Base-by-base conservation (phyloP, 2,888 invertebrate genomes). In the Azorinus chamasolen region DNA sequence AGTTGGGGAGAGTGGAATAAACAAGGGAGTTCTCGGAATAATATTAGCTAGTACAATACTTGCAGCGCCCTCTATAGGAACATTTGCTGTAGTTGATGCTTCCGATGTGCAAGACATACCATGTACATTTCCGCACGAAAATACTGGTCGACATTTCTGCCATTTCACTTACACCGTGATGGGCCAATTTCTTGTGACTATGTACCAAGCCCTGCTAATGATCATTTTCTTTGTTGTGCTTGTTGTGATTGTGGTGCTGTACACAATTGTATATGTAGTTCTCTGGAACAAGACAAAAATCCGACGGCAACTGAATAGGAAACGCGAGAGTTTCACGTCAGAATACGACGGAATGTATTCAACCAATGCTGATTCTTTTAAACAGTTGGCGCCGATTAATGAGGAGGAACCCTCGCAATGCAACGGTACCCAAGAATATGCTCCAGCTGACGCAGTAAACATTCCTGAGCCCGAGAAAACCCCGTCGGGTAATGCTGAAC, bases 81-180 rank as follows among this genome's bases (percentile, higher is more conserved):
- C 83, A 43, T 89, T 89, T 61, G 84, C 88, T 14, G 87, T 85
- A n/a, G 84, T 87, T 1, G 66, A 72, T 16, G 70, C 75, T 8
- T 41, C 77, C 0, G 83, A 82, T n/a, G 79, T 88, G 12, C 24
- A 51, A 5, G 79, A 84, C 27, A 66, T 86, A n/a, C 68, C 66
- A 32, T 87, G 86, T 57, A 59, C 66, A 16, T 85, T 82, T 51
- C 79, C 83, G 1, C 83, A 86, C 41, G 72, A 73, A n/a, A 54
- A 66, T 8, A 73, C 70, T 22, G 20, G 50, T 27, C 69, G 73
- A 1, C 46, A 24, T n/a, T 86, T 87, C 61, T 89, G 88, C 57
- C 88, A 88, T 69, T 89, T 89, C 58, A 89, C 88, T 0, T 86
- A 81, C 46, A 62, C 80, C 0, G 58, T 86, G 2, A 53, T 86